Conservation (phyloP, 2,113 vertebrate species). For the Perognathus longimembris region DNA sequence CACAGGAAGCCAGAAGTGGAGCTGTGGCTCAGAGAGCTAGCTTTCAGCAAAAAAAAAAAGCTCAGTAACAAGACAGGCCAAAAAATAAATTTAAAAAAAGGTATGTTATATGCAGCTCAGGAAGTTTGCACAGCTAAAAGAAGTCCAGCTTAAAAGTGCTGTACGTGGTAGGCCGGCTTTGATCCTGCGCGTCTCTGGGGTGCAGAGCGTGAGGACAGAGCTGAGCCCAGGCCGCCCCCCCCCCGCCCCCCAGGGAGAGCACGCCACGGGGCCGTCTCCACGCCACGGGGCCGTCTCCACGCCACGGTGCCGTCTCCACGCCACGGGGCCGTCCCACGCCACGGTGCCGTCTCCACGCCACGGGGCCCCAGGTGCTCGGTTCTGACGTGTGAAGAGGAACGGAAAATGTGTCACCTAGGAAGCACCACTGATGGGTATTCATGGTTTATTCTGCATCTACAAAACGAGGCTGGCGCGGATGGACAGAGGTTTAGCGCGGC, state of each 20-base stretch:
- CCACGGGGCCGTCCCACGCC: not conserved
- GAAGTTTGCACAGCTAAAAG: too few species aligned
- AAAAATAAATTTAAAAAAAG: too few species aligned
- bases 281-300: fast-evolving
- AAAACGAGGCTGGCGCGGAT: not conserved
- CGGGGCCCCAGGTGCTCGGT: not conserved
- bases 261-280: fast-evolving
- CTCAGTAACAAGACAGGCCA: too few species aligned
- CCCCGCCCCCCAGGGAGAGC: too few species aligned
- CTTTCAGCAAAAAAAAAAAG: too few species aligned
- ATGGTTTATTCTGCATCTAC: not conserved
- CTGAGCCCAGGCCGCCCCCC: not conserved
- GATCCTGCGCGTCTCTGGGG: fast-evolving
- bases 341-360: too few species aligned
- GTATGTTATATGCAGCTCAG: fast-evolving
- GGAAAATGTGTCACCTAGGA: not conserved
- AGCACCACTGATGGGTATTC: fast-evolving
- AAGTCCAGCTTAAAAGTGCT: not conserved
- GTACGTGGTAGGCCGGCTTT: fast-evolving
- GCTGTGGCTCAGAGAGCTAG: too few species aligned
- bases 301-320: fast-evolving
- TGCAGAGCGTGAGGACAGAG: too few species aligned
- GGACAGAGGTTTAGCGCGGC: not conserved
- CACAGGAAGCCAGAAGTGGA: too few species aligned
- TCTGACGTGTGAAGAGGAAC: not conserved